phyloP scores from a whole-genome alignment of 1,140 invertebrate species.

The Popillia japonica region DNA sequence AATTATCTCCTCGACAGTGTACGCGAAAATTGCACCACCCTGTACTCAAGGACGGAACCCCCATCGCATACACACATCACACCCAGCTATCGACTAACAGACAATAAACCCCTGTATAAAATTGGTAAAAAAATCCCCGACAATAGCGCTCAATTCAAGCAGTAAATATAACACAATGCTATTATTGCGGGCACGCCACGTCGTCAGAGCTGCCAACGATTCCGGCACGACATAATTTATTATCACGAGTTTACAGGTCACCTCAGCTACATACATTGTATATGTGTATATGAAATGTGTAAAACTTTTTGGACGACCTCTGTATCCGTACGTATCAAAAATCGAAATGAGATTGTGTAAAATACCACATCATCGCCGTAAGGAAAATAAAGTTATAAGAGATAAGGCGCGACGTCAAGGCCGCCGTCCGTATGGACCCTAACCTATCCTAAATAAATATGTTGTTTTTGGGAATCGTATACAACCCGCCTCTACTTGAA shows the following conservation, averaged over 20 bases:
- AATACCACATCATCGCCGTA: not conserved
- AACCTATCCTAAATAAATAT: slow-evolving; percentile 12
- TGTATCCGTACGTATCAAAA: too few relatives aligned
- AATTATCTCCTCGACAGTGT: too few relatives aligned
- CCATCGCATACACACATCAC: not conserved
- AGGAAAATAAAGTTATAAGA: not conserved
- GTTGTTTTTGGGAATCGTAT: slow-evolving; percentile 11
- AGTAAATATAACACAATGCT: not conserved
- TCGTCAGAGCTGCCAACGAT: not conserved
- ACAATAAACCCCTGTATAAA: not conserved
- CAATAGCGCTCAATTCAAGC: slow-evolving; percentile 5
- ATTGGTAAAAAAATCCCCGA: not conserved
- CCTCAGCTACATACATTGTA: not conserved
- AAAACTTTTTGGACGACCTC: too few relatives aligned
- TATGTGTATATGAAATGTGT: too few relatives aligned
- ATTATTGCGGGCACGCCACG: slow-evolving; percentile 3
- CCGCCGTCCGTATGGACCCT: not conserved
- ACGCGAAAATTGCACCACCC: not conserved
- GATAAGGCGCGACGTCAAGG: not conserved
- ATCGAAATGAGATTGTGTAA: too few relatives aligned
- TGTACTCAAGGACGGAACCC: not conserved
- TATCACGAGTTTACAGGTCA: slow-evolving; percentile 10
- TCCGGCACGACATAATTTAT: slow-evolving; percentile 4
- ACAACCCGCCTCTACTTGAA: not conserved
- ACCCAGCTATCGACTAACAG: not conserved